Evolutionary conservation across 2,113 vertebrate genomes (phyloP).

Genomic region (Nycticryphes semicollaris): DNA sequence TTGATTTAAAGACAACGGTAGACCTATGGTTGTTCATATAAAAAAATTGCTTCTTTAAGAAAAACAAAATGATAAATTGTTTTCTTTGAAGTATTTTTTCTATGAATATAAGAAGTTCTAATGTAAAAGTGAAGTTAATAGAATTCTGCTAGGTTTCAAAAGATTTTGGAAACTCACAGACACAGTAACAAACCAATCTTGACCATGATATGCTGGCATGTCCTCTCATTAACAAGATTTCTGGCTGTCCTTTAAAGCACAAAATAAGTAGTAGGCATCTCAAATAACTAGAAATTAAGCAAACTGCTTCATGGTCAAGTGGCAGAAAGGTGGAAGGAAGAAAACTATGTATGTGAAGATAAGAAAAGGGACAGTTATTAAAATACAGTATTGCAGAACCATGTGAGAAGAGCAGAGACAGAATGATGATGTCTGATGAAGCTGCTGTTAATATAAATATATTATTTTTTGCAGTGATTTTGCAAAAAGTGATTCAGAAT

Average conservation of each 20-base stretch:
- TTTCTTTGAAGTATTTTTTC: background rate
- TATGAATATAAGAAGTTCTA: background rate
- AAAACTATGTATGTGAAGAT: background rate
- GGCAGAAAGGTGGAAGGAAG: background rate
- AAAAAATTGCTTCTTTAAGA: background rate
- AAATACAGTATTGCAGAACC: background rate
- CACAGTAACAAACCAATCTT: background rate
- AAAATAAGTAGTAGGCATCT: background rate
- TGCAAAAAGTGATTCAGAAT: background rate
- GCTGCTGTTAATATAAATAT: background rate
- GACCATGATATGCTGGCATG: background rate
- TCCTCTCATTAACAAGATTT: background rate
- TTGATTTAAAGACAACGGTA: slow-evolving; percentile 29
- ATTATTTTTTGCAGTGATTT: background rate
- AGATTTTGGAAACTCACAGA: background rate
- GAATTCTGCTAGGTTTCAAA: background rate
- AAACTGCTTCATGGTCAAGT: background rate
- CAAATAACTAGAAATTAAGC: background rate
- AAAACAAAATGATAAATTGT: background rate
- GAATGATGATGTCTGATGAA: background rate
- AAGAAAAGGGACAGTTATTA: background rate
- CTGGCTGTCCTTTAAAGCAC: background rate
- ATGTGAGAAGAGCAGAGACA: background rate
- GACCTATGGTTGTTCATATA: background rate
- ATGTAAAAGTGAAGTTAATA: background rate